Conservation (phyloP, 1,140 invertebrate genomes). For the Drosophila sp. region DNA sequence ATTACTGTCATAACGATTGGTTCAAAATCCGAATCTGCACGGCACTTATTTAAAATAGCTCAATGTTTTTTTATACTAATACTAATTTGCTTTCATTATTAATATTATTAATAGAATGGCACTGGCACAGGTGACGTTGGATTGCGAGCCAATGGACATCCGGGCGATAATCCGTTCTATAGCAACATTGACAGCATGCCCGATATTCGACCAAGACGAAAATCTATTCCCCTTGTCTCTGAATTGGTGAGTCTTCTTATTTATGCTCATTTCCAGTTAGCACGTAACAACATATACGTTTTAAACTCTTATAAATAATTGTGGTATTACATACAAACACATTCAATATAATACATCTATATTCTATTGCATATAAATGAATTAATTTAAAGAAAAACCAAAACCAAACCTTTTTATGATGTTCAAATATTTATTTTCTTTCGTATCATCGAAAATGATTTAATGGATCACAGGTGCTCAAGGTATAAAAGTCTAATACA, state of each 20-base stretch:
- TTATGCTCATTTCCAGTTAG: background rate
- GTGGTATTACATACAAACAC: too few relatives aligned
- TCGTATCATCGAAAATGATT: conserved; percentile 55
- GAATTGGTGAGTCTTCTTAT: conserved; percentile 94
- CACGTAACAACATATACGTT: background rate
- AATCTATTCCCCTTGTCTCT: conserved; percentile 98
- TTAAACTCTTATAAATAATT: background rate
- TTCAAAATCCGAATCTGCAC: too few relatives aligned
- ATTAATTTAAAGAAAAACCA: background rate
- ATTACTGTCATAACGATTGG: too few relatives aligned
- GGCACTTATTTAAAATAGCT: too few relatives aligned
- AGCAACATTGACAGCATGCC: conserved; percentile 99
- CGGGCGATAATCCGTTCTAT: conserved; percentile 99
- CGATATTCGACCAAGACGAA: conserved; percentile 97
- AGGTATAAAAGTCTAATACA: conserved; percentile 86
- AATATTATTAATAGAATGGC: conserved; percentile 88
- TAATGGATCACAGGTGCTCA: conserved; percentile 88
- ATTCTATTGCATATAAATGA: background rate
- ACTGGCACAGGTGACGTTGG: conserved; percentile 90
- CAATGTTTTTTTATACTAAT: too few relatives aligned
- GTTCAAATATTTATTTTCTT: conserved; percentile 48
- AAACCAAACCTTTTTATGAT: conserved; percentile 20
- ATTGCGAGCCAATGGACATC: conserved; percentile 92
- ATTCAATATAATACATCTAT: background rate
- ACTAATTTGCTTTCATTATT: background rate